Conservation (phyloP, 1,140 invertebrate species). For the Chironomus striatipennis region DNA sequence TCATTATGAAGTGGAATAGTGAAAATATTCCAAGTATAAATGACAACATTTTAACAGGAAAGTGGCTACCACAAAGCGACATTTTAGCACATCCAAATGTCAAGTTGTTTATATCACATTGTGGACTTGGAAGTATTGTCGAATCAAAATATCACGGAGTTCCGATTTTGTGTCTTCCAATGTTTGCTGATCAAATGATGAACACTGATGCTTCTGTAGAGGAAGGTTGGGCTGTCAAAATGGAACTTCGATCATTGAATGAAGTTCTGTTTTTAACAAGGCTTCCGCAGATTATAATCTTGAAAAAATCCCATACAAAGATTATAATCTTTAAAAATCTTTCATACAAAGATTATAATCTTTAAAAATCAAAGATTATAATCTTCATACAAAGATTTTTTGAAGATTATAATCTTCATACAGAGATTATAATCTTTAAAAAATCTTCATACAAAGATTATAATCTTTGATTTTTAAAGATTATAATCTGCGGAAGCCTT, state of each 20-base stretch:
- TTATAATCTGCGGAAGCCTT: too few species aligned
- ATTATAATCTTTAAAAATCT: too few species aligned
- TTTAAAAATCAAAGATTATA: too few species aligned
- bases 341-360: too few species aligned
- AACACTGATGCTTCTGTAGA: conserved; percentile 28
- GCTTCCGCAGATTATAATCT: too few species aligned
- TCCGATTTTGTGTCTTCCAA: conserved; percentile 44
- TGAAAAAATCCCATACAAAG: too few species aligned
- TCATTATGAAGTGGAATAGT: conserved; percentile 44
- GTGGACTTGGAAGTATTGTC: conserved; percentile 42
- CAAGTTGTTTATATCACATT: conserved; percentile 45
- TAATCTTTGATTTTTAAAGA: too few species aligned
- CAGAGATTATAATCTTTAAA: too few species aligned
- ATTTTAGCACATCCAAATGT: conserved; percentile 42
- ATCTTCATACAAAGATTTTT: too few species aligned
- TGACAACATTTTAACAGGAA: conserved; percentile 44
- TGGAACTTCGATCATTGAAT: neutral
- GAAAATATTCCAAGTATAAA: conserved; percentile 29
- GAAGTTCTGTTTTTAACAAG: too few species aligned
- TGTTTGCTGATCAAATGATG: conserved; percentile 36
- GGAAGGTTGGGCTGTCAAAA: conserved; percentile 26
- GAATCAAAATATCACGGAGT: conserved; percentile 44
- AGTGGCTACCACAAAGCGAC: conserved; percentile 51
- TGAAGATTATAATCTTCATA: too few species aligned
- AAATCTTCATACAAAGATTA: too few species aligned